A percentile compares a stretch with the other conserved stretches of the same genome.
phyloP scores from a whole-genome alignment of 2,888 invertebrate species.

The Scaptomyza polygonia region DNA sequence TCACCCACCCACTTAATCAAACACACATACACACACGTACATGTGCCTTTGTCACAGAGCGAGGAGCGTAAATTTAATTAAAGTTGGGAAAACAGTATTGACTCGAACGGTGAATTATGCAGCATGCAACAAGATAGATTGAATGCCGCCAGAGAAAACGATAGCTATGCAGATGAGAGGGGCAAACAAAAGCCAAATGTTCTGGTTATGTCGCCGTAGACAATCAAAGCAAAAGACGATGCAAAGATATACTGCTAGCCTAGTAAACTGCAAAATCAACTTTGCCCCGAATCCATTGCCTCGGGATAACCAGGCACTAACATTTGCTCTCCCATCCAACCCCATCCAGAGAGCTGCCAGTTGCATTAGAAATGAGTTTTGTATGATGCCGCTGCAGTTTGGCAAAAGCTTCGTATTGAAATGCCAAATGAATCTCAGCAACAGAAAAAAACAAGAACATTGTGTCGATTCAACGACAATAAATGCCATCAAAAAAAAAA shows the following conservation, averaged over 20 bases:
- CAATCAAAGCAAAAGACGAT: slow-evolving; percentile 6
- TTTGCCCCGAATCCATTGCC: slow-evolving; percentile 6
- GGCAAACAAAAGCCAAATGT: slow-evolving; percentile 32
- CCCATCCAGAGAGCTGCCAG: slow-evolving; percentile 9
- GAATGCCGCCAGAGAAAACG: slow-evolving; percentile 14
- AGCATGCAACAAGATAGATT: slow-evolving; percentile 42
- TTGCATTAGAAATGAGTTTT: slow-evolving; percentile 52
- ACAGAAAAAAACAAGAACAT: slow-evolving; percentile 19
- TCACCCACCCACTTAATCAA: slow-evolving; percentile 11
- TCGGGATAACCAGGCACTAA: slow-evolving; percentile 31
- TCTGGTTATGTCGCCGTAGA: slow-evolving; percentile 34
- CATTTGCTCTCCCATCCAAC: slow-evolving; percentile 12
- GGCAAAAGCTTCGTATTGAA: slow-evolving; percentile 35
- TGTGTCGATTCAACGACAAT: slow-evolving; percentile 34
- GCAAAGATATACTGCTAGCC: slow-evolving; percentile 46
- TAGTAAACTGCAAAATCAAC: slow-evolving; percentile 26
- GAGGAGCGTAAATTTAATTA: slow-evolving; percentile 75
- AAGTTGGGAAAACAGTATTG: slow-evolving; percentile 74
- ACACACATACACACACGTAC: slow-evolving; percentile 19
- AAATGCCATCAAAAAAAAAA: slow-evolving; percentile 47
- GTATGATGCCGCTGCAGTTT: slow-evolving; percentile 34
- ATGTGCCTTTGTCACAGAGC: too few relatives aligned
- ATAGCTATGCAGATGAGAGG: slow-evolving; percentile 30
- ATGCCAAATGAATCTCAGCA: slow-evolving; percentile 68
- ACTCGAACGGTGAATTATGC: slow-evolving; percentile 75